Percentiles rank a stretch among this genome's conserved stretches.
Conservation (phyloP, 2,888 invertebrate genomes). For the Strigamia transsilvanica region DNA sequence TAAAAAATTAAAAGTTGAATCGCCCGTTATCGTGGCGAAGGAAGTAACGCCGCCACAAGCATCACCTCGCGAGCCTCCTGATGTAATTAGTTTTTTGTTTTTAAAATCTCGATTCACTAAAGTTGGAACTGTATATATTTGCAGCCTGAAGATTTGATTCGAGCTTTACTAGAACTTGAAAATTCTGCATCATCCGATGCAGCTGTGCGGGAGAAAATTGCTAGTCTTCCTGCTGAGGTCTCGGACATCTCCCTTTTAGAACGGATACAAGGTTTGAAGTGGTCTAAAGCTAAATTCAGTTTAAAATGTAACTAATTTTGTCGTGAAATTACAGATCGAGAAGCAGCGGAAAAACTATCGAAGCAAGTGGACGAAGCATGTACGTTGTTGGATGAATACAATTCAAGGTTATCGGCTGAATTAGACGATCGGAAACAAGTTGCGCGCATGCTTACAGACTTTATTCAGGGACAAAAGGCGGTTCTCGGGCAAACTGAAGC, state of each 20-base stretch:
- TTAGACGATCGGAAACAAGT: constrained; percentile 88
- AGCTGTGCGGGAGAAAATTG: constrained; percentile 88
- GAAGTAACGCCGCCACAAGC: constrained; percentile 55
- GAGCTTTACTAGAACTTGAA: constrained; percentile 82
- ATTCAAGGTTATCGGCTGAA: constrained; percentile 83
- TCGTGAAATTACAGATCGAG: constrained; percentile 71
- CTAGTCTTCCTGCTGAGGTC: constrained; percentile 91
- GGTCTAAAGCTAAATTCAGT: not conserved
- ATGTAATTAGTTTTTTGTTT: constrained; percentile 53
- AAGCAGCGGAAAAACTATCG: constrained; percentile 79
- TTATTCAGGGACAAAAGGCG: constrained; percentile 85
- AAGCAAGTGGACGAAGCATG: constrained; percentile 88
- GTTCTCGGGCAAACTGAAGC: constrained; percentile 85
- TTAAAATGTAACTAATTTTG: not conserved
- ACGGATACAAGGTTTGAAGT: constrained; percentile 77
- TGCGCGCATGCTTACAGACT: constrained; percentile 86
- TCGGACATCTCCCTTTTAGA: constrained; percentile 87
- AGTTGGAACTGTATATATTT: not conserved
- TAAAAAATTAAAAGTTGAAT: constrained; percentile 60
- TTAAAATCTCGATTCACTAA: not conserved
- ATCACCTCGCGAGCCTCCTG: constrained; percentile 58
- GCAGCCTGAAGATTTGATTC: constrained; percentile 88
- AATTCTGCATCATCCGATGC: constrained; percentile 96
- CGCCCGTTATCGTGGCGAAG: constrained; percentile 52
- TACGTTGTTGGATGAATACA: constrained; percentile 85